Base-by-base conservation (phyloP, 2,888 invertebrate genomes). In the Caenorhabditis drosophilae region DNA sequence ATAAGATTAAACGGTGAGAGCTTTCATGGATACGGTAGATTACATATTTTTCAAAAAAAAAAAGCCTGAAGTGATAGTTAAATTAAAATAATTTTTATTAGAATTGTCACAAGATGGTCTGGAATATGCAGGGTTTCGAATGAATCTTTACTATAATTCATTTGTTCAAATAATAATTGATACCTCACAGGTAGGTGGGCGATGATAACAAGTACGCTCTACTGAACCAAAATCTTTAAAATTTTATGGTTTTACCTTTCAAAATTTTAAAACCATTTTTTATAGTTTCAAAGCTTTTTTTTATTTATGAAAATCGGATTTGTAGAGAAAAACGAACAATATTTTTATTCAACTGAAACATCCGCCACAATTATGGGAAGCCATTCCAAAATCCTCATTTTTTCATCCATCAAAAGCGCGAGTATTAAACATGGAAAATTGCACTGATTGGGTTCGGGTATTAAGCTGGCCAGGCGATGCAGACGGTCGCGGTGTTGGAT, bases 291-390 rank as follows among this genome's bases (percentile, higher is more conserved):
- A n/a, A n/a, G n/a, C n/a, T n/a, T n/a, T n/a, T n/a, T n/a, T n/a
- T n/a, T n/a, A n/a, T n/a, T n/a, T n/a, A n/a, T n/a, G n/a, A n/a
- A n/a, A n/a, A n/a, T n/a, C n/a, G n/a, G n/a, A n/a, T n/a, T n/a
- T n/a, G n/a, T n/a, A n/a, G n/a, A 46, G n/a, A 16, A 48, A 53
- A 4, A 55, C 42, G 35, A 61, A 70, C 44, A 48, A 50, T 9
- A 41, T 74, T 9, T 70, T 53, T 34, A 45, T 74, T 15, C 58
- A 62, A 27, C 20, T 74, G 36, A 71, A 72, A 26, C 59, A 72
- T 45, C 71, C 71, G 9, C 74, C 74, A 11, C 74, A 69, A 44
- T 25, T 76, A 27, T 76, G 72, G 72, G 64, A 72, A 27, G 73
- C 73, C 1, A 51, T 70, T 16, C 73, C 76, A 9, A 55, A 63